A percentile compares a stretch with the other conserved stretches of the same genome.
phyloP scores from a whole-genome alignment of 2,797 vertebrate species.

The Gorsachius magnificus region DNA sequence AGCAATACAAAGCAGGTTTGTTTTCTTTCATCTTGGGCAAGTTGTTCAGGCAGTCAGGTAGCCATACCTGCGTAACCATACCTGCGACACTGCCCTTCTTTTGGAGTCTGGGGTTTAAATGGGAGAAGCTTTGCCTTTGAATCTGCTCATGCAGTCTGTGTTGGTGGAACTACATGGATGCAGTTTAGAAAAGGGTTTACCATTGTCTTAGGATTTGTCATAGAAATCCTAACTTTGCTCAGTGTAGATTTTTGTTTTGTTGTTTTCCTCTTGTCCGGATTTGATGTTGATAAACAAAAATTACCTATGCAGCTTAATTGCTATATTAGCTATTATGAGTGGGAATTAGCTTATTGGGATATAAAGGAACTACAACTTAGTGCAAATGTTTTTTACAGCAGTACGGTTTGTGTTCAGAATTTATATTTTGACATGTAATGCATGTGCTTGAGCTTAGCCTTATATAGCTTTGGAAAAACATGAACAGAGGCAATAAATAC shows the following conservation, averaged over 20 bases:
- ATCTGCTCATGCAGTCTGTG: background rate
- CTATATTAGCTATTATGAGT: background rate
- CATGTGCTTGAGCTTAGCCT: background rate
- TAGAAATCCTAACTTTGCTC: background rate
- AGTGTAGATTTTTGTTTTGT: background rate
- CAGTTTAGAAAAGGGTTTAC: background rate
- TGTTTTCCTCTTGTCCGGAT: background rate
- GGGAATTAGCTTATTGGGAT: background rate
- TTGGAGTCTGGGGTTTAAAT: background rate
- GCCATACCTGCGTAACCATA: background rate
- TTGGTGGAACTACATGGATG: background rate
- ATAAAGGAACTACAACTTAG: background rate
- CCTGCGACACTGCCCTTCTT: background rate
- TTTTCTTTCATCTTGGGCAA: background rate
- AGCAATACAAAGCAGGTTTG: background rate
- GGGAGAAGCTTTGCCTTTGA: background rate
- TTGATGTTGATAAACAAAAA: background rate
- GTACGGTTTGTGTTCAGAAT: background rate
- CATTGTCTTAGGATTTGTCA: background rate
- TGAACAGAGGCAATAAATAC: constrained; percentile 10
- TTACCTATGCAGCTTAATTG: background rate
- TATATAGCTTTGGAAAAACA: background rate
- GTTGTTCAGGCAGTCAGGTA: background rate
- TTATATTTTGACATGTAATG: background rate
- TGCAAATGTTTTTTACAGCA: background rate